phyloP scores from a whole-genome alignment of 2,113 vertebrate genomes.

The Piaya cayana region DNA sequence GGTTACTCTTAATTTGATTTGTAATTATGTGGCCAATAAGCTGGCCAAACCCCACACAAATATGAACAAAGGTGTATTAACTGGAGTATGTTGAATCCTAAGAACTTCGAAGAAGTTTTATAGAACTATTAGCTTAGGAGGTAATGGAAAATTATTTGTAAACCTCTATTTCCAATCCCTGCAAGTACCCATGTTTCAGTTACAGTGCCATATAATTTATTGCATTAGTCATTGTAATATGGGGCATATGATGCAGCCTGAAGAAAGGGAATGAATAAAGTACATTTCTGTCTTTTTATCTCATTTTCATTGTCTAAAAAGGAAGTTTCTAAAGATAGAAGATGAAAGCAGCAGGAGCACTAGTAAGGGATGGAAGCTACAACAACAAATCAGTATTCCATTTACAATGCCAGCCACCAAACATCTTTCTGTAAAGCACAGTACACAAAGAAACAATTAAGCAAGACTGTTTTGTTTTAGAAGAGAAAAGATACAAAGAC shows the following conservation, averaged over 20 bases:
- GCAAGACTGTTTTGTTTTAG: neutral
- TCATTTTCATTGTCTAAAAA: neutral
- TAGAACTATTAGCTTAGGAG: neutral
- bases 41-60: neutral
- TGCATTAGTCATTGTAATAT: neutral
- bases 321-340: slow-evolving; percentile 49
- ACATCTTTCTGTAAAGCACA: slow-evolving; percentile 16
- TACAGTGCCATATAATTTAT: neutral
- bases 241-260: neutral
- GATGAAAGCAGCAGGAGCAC: slow-evolving; percentile 36
- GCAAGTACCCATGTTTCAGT: slow-evolving; percentile 1
- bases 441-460: slow-evolving; percentile 19
- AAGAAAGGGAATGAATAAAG: slow-evolving; percentile 32
- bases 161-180: neutral
- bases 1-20: neutral
- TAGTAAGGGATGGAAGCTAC: slow-evolving; percentile 5
- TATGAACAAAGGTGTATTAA: neutral
- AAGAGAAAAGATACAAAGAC: neutral
- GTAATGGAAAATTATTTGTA: neutral
- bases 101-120: neutral
- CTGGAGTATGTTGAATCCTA: neutral
- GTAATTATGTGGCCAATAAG: neutral
- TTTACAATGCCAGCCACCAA: neutral
- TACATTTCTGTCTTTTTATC: slow-evolving; percentile 13
- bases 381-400: slow-evolving; percentile 47